phyloP scores from a whole-genome alignment of 2,113 vertebrate species.

The Shinisaurus crocodilurus region DNA sequence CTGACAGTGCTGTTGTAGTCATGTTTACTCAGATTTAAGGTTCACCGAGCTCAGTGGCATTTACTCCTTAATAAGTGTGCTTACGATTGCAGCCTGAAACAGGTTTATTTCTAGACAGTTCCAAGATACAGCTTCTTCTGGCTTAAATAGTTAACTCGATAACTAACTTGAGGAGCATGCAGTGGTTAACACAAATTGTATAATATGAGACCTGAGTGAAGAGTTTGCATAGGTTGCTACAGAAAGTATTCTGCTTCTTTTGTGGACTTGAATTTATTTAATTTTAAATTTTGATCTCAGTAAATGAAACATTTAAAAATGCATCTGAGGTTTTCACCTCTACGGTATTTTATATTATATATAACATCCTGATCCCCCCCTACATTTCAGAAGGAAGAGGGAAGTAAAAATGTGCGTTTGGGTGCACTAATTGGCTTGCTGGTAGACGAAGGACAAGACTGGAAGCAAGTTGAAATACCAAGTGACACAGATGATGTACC shows the following conservation, averaged over 20 bases:
- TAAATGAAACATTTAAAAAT: slow-evolving; percentile 15
- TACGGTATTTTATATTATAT: slow-evolving; percentile 1
- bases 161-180: not conserved
- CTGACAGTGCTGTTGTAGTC: not conserved
- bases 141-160: not conserved
- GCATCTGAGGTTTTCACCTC: not conserved
- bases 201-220: slow-evolving; percentile 7
- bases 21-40: not conserved
- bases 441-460: slow-evolving; percentile 95
- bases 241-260: not conserved
- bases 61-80: not conserved
- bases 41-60: not conserved
- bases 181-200: too few relatives aligned
- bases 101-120: not conserved
- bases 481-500: slow-evolving; percentile 62
- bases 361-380: slow-evolving; percentile 10
- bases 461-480: slow-evolving; percentile 91
- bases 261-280: not conserved
- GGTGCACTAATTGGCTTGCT: slow-evolving; percentile 91
- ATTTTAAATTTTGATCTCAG: slow-evolving; percentile 19
- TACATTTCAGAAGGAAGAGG: slow-evolving; percentile 87
- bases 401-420: slow-evolving; percentile 87
- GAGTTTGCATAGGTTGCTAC: not conserved
- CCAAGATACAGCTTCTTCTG: not conserved
- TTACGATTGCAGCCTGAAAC: not conserved